Evolutionary conservation across 2,888 invertebrate species (phyloP), one percentile per base, ranked within the genome.

Genomic region (Leptinotarsa tumamoca): DNA sequence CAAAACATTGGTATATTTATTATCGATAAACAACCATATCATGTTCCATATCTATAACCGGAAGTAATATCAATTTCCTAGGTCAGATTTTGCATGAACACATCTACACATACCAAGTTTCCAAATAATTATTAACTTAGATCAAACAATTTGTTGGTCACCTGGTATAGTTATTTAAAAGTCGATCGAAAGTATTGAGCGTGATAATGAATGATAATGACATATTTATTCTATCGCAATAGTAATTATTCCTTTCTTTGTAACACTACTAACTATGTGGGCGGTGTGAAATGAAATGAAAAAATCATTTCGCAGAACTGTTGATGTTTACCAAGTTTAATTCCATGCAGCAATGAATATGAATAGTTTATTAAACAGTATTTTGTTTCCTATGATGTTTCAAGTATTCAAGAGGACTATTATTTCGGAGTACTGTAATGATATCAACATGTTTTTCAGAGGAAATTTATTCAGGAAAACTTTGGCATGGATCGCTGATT

Each of bases 251-350:
- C 51, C 74, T 69, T 76, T 73, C 73, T 73, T 66, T 68, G 52
- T 56, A 71, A 61, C 71, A 70, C 75, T 63, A 33, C 63, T 17
- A 61, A 72, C 58, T 58, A 58, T 58, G 78, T 78, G 78, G 78
- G 76, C 72, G 76, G 76, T 63, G 52, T 56, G 63, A 61, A 58
- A 43, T 33, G 10, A 33, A 33, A 72, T 75, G 61, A 71, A 75
- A 72, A 76, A 76, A 73, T 58, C 56, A 68, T 70, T 78, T 78
- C 78, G 72, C 33, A 68, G 78, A 78, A 78, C 68, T 78, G 76
- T 78, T 78, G 76, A 78, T 78, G 76, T 76, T 76, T 79, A 79
- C 74, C 23, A 43, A 72, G 63, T 72, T 67, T 56, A 70, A 71
- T 74, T 74, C 70, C 70, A 67, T 56, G 67, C 74, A 71, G 66